These are phyloP conservation scores for Craterocephalus amniculus DNA, from an alignment of 2,797 vertebrate species.

Conservation along the genomic window DNA sequence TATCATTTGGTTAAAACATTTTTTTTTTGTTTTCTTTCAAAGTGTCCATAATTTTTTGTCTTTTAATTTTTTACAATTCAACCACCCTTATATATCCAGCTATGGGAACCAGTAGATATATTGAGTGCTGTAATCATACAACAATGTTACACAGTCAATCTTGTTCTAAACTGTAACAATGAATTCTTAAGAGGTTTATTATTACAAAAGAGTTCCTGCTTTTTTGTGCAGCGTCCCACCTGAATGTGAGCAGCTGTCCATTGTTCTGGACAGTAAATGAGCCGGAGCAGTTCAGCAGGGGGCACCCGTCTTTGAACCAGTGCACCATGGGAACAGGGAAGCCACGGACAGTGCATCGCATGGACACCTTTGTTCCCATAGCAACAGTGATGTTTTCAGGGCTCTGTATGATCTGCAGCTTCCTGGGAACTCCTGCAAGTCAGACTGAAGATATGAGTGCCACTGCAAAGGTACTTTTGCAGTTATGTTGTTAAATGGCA, in stretches of 20 bases:
- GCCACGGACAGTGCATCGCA: slow-evolving; percentile 77
- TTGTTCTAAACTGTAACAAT: neutral
- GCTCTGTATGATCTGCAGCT: slow-evolving; percentile 73
- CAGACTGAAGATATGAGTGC: neutral
- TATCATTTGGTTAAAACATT: neutral
- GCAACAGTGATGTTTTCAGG: slow-evolving; percentile 81
- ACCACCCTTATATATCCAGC: neutral
- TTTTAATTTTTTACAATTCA: neutral
- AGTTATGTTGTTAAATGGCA: neutral
- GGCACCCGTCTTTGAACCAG: slow-evolving; percentile 84
- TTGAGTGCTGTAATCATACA: neutral
- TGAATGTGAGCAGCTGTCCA: slow-evolving; percentile 83
- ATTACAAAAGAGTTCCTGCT: slow-evolving; percentile 36
- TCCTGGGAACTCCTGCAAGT: slow-evolving; percentile 60
- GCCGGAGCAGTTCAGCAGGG: slow-evolving; percentile 69
- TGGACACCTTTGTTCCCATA: slow-evolving; percentile 71
- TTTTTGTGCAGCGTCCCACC: slow-evolving; percentile 58
- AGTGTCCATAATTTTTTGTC: neutral
- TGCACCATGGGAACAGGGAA: slow-evolving; percentile 81
- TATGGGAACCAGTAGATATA: neutral
- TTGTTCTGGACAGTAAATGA: slow-evolving; percentile 74
- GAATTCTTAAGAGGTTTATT: neutral
- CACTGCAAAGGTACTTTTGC: neutral
- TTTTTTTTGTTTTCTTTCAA: neutral
- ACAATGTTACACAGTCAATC: neutral